Evolutionary conservation across 2,797 vertebrate species (phyloP).

Genomic region (Gambelia wislizenii): DNA sequence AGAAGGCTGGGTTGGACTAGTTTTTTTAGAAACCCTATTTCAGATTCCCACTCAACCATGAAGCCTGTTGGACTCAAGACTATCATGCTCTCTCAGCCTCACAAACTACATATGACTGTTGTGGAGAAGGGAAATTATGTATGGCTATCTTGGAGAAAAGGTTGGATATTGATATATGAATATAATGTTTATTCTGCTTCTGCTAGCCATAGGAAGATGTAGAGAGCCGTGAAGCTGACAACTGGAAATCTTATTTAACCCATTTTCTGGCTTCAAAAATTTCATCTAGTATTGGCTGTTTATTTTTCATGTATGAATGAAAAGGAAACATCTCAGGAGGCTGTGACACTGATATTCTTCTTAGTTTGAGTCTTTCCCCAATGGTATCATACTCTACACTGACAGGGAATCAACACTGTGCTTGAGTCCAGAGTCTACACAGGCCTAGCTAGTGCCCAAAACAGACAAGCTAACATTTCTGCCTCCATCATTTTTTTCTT

Average conservation of each 20-base stretch:
- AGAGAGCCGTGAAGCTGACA: neutral
- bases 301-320: neutral
- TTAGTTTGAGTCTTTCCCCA: neutral
- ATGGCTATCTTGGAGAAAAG: neutral
- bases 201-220: neutral
- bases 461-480: neutral
- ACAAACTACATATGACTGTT: neutral
- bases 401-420: neutral
- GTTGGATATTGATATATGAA: neutral
- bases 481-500: rapidly evolving
- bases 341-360: neutral
- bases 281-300: neutral
- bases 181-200: neutral
- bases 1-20: neutral
- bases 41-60: neutral
- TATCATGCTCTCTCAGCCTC: neutral
- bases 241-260: neutral
- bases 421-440: too few relatives aligned
- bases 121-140: neutral
- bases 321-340: neutral
- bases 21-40: neutral
- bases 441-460: neutral
- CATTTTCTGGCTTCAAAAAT: neutral
- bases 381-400: neutral
- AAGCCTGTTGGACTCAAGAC: neutral